Conservation (phyloP, 2,797 vertebrate genomes). For the Karalla daura region DNA sequence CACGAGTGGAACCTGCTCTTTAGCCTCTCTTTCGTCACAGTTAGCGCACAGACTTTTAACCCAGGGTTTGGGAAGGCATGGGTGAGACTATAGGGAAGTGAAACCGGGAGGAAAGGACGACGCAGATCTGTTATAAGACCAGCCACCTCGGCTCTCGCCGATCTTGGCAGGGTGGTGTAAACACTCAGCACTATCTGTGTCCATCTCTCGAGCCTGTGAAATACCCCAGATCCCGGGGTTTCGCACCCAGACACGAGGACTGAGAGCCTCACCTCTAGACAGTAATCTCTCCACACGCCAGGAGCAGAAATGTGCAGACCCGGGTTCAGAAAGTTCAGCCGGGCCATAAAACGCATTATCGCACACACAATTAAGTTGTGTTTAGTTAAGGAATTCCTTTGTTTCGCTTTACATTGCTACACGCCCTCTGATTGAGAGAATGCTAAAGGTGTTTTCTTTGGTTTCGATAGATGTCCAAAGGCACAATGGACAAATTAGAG, state of each 20-base stretch:
- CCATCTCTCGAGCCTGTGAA: conserved; percentile 23
- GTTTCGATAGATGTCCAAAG: conserved; percentile 15
- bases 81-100: background rate
- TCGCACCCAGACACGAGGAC: background rate
- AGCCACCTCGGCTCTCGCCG: background rate
- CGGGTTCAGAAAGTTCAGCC: background rate
- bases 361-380: background rate
- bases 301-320: background rate
- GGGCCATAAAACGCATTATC: background rate
- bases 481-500: background rate
- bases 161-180: background rate
- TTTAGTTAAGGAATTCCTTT: background rate
- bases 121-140: background rate
- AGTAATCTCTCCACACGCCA: no score
- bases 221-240: background rate
- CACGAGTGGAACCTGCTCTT: background rate
- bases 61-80: background rate
- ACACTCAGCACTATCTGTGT: background rate
- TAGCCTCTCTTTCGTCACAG: background rate
- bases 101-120: background rate
- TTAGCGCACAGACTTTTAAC: background rate
- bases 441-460: conserved; percentile 16
- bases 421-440: conserved; percentile 2
- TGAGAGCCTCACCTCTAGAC: background rate
- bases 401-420: conserved; percentile 27